These are phyloP conservation scores for Lerema accius DNA, from an alignment of 1,140 invertebrate genomes.

Conservation along the genomic window DNA sequence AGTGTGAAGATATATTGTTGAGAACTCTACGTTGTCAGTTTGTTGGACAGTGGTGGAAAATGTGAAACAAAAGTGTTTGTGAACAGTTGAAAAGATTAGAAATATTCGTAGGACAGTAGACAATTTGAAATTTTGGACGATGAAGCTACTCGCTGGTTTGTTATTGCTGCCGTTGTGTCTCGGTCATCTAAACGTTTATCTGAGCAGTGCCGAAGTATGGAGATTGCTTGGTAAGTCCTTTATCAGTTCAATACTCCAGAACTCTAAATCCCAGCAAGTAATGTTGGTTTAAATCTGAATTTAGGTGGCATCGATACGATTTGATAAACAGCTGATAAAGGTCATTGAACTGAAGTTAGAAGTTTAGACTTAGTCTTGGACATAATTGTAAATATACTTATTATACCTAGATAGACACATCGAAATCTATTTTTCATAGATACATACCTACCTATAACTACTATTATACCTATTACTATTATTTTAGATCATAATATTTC, in stretches of 20 bases:
- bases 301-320: neutral
- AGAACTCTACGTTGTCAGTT: slow-evolving; percentile 62
- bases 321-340: slow-evolving; percentile 4
- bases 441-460: no score
- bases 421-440: no score
- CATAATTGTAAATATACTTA: no score
- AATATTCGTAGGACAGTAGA: slow-evolving; percentile 34
- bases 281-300: neutral
- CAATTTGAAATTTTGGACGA: slow-evolving; percentile 50
- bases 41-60: slow-evolving; percentile 75
- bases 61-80: slow-evolving; percentile 72
- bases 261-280: no score
- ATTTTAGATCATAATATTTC: no score
- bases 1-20: slow-evolving; percentile 71
- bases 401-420: no score
- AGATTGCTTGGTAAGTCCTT: slow-evolving; percentile 72
- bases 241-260: no score
- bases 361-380: no score
- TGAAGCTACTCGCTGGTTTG: slow-evolving; percentile 66
- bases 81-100: slow-evolving; percentile 43
- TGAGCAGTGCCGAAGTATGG: slow-evolving; percentile 77
- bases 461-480: no score
- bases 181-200: slow-evolving; percentile 77
- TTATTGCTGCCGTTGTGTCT: slow-evolving; percentile 67
- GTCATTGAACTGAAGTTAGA: neutral